phyloP scores from a whole-genome alignment of 2,888 invertebrate genomes.

The Cerceris ruficornis region DNA sequence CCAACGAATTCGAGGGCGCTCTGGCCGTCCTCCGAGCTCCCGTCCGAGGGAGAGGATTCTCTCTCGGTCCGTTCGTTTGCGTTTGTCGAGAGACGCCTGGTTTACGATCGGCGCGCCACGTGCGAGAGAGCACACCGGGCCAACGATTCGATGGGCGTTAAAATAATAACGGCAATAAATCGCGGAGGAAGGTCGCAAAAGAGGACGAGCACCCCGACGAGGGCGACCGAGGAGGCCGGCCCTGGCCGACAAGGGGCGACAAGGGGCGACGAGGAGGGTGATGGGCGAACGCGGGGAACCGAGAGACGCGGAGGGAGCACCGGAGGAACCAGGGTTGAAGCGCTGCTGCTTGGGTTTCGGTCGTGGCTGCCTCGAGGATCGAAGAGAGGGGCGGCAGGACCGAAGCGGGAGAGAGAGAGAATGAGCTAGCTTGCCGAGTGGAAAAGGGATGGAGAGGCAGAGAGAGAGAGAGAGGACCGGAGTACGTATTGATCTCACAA shows the following conservation, averaged over 20 bases:
- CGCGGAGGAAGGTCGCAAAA: neutral
- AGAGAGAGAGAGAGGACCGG: constrained; percentile 47
- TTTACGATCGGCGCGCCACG: constrained; percentile 13
- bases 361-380: constrained; percentile 25
- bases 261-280: constrained; percentile 10
- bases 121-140: constrained; percentile 1
- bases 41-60: neutral
- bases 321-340: constrained; percentile 40
- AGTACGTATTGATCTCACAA: constrained; percentile 74
- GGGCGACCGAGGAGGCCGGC: neutral
- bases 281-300: constrained; percentile 1
- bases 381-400: constrained; percentile 18
- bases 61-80: neutral
- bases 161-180: constrained; percentile 26
- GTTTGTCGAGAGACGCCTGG: neutral
- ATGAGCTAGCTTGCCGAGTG: constrained; percentile 5
- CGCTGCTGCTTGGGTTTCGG: constrained; percentile 53
- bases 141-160: constrained; percentile 3
- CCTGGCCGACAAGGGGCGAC: neutral
- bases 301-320: constrained; percentile 33
- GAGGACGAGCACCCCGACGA: neutral
- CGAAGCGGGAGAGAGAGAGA: constrained; percentile 36
- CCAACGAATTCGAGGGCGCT: no score
- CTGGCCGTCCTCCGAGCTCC: no score
- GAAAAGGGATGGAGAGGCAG: constrained; percentile 27